Conservation (phyloP, 2,113 vertebrate genomes). For the Atherinomorus stipes region DNA sequence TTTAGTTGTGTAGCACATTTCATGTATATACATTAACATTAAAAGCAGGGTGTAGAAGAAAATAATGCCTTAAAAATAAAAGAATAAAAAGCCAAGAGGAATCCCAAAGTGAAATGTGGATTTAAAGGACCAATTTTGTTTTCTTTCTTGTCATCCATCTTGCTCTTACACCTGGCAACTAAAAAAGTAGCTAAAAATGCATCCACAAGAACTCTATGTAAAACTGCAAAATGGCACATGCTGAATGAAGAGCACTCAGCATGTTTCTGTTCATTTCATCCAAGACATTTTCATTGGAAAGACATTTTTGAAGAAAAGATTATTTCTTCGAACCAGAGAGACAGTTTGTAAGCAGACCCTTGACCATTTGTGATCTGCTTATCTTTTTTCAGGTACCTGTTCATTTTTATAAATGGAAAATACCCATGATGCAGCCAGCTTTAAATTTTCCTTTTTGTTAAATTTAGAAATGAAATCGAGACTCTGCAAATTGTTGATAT, state of each 20-base stretch:
- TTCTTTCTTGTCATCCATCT: neutral
- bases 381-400: conserved; percentile 2
- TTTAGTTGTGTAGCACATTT: too few species aligned
- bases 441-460: conserved; percentile 50
- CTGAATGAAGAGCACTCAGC: neutral
- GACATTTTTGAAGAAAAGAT: too few species aligned
- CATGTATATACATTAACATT: too few species aligned
- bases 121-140: neutral
- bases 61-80: too few species aligned
- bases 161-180: neutral
- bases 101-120: neutral
- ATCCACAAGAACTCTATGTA: too few species aligned
- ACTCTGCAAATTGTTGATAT: conserved; percentile 27
- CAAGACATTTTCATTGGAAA: too few species aligned
- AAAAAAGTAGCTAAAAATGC: neutral
- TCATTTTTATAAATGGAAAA: conserved; percentile 52
- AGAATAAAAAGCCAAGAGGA: conserved; percentile 23
- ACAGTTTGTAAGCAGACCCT: too few species aligned
- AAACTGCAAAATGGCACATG: neutral
- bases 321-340: too few species aligned
- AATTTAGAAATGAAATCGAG: conserved; percentile 55
- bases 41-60: too few species aligned
- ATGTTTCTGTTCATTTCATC: conserved; percentile 23
- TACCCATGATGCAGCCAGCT: conserved; percentile 40
- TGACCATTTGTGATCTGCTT: too few species aligned